Conservation (phyloP, 2,113 vertebrate species). For the Numida meleagris region DNA sequence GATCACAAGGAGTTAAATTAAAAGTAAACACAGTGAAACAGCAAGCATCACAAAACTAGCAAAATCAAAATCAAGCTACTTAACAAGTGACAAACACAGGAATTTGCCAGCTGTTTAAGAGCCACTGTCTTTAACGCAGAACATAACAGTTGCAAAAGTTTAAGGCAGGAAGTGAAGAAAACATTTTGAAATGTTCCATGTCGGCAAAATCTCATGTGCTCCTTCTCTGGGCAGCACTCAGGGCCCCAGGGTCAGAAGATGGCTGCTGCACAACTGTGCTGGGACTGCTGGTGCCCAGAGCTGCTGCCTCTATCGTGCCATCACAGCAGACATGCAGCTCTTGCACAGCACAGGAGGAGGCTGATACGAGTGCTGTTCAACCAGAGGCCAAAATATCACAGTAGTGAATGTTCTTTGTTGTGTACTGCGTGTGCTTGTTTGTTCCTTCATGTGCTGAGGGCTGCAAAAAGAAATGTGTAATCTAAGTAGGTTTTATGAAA, state of each 20-base stretch:
- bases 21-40: neutral
- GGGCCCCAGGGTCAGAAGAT: neutral
- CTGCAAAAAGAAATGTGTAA: neutral
- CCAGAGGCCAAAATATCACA: neutral
- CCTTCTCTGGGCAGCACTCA: neutral
- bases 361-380: neutral
- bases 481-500: neutral
- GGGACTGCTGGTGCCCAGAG: slow-evolving; percentile 36
- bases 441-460: neutral
- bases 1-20: neutral
- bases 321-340: neutral
- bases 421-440: neutral
- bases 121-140: neutral
- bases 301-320: neutral
- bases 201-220: neutral
- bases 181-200: slow-evolving; percentile 14
- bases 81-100: neutral
- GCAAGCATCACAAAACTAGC: neutral
- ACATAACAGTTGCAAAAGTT: neutral
- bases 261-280: neutral
- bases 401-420: slow-evolving; percentile 41
- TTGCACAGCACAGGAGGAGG: neutral
- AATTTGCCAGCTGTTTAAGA: neutral
- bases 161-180: slow-evolving; percentile 45
- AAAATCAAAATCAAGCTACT: neutral